phyloP scores from a whole-genome alignment of 2,888 invertebrate genomes.

The Mamestra brassicae region DNA sequence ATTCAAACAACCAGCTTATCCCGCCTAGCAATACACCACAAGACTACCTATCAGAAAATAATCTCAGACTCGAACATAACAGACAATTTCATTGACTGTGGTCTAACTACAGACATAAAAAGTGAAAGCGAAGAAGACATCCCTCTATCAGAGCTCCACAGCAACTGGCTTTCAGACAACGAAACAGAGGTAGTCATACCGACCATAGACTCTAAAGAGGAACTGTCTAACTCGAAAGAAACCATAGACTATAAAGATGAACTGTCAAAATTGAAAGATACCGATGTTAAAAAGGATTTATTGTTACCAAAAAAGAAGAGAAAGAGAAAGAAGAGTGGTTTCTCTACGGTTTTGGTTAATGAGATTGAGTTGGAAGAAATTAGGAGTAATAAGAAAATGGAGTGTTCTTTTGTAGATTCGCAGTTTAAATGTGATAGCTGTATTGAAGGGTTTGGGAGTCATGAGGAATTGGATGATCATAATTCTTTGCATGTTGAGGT shows the following conservation, averaged over 20 bases:
- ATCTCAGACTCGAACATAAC: slow-evolving; percentile 25
- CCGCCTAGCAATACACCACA: slow-evolving; percentile 61
- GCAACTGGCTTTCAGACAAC: slow-evolving; percentile 45
- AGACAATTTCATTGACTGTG: slow-evolving; percentile 78
- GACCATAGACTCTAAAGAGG: slow-evolving; percentile 37
- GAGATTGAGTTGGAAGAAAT: slow-evolving; percentile 68
- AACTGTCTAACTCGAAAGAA: slow-evolving; percentile 40
- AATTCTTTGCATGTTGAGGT: slow-evolving; percentile 74
- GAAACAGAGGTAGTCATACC: slow-evolving; percentile 19
- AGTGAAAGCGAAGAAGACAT: slow-evolving; percentile 75
- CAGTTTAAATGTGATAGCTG: slow-evolving; percentile 78
- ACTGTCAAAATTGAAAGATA: slow-evolving; percentile 8
- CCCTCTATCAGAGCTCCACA: slow-evolving; percentile 73
- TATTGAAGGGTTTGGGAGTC: slow-evolving; percentile 67
- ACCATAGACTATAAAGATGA: slow-evolving; percentile 16
- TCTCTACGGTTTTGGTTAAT: slow-evolving; percentile 58
- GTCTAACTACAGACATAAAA: slow-evolving; percentile 64
- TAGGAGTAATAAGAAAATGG: slow-evolving; percentile 59
- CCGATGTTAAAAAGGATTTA: slow-evolving; percentile 27
- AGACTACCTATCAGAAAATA: slow-evolving; percentile 35
- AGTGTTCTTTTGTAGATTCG: slow-evolving; percentile 55
- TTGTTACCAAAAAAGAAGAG: slow-evolving; percentile 50
- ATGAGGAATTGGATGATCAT: slow-evolving; percentile 70
- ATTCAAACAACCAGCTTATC: slow-evolving; percentile 67
- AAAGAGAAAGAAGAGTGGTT: slow-evolving; percentile 59